Base-by-base conservation (phyloP, 2,113 vertebrate species). In the Myrmecobius fasciatus region DNA sequence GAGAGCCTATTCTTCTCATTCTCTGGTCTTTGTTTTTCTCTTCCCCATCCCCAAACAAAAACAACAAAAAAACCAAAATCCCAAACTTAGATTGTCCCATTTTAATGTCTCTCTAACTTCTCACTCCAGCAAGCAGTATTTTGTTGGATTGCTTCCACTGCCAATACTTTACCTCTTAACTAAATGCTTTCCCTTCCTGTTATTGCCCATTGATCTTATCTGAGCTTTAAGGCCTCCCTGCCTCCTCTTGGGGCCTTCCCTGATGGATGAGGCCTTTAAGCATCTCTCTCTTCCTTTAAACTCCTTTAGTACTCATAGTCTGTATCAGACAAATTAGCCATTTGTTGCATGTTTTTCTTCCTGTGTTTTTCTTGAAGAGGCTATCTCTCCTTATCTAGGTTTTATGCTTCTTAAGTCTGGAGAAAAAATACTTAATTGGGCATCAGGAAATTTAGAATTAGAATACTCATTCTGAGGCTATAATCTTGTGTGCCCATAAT, bases 1-100 rank as follows among this genome's bases (percentile, higher is more conserved):
- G 4, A 25, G 0, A 0, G 31, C 25, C 3, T 53, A 25, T 14
- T n/a, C 6, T 0, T 4, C 25, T 56, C 20, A 53, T 4, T 10
- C 43, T 49, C 25, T 56, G 26, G 14, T 17, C 26, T 51, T 11
- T 12, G 25, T 25, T 49, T 25, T 1, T 60, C 36, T 46, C 49
- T 9, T 22, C 3, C 52, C 12, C 12, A 0, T 51, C 28, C 7
- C 14, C 28, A 8, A 47, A 51, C 25, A 0, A 75, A 3, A n/a
- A n/a, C n/a, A n/a, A n/a, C n/a, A 20, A 17, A n/a, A 11, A 52
- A 22, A 90, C 7, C 26, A 22, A 94, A 75, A 89, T 8, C 17
- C 8, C 11, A 17, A 10, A 7, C 8, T 3, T 31, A 20, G 25
- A 14, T 14, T 25, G 25, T 26, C 53, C 5, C 8, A 43, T 3